Conservation (phyloP, 2,113 vertebrate species). For the Salvator merianae region DNA sequence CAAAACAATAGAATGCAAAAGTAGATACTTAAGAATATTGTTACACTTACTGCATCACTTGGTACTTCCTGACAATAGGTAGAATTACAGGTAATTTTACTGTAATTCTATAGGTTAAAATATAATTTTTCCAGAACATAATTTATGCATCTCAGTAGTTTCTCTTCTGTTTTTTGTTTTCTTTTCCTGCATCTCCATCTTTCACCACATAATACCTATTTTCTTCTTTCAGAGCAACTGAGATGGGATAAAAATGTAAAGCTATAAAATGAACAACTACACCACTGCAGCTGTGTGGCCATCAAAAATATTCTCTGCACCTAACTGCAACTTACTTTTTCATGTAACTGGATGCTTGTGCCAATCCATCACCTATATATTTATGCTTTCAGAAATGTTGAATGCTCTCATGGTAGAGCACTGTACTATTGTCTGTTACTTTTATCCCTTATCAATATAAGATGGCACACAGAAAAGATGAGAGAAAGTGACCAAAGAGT, state of each 20-base stretch:
- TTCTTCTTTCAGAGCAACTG: neutral
- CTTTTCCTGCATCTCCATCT: too few species aligned
- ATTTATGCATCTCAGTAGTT: too few species aligned
- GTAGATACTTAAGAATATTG: too few species aligned
- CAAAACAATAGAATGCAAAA: too few species aligned
- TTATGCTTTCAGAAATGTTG: neutral
- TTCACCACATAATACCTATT: too few species aligned
- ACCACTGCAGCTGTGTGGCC: neutral
- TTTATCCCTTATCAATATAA: neutral
- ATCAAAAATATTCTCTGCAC: neutral
- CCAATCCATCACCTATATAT: neutral
- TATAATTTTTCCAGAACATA: too few species aligned
- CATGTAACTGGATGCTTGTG: neutral
- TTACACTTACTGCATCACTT: too few species aligned
- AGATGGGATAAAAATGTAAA: neutral
- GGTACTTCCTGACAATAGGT: too few species aligned
- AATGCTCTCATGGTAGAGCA: neutral
- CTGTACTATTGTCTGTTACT: neutral
- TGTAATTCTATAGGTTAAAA: too few species aligned
- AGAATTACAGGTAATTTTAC: too few species aligned
- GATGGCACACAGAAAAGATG: slow-evolving; percentile 21
- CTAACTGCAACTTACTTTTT: neutral
- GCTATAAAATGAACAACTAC: neutral
- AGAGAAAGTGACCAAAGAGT: accelerated
- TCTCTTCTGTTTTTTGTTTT: too few species aligned